Evolutionary conservation across 92 coral and sea anemone species (phyloP), one percentile per base, ranked within the genome.

Genomic region (Epizoanthus illoricatus): DNA sequence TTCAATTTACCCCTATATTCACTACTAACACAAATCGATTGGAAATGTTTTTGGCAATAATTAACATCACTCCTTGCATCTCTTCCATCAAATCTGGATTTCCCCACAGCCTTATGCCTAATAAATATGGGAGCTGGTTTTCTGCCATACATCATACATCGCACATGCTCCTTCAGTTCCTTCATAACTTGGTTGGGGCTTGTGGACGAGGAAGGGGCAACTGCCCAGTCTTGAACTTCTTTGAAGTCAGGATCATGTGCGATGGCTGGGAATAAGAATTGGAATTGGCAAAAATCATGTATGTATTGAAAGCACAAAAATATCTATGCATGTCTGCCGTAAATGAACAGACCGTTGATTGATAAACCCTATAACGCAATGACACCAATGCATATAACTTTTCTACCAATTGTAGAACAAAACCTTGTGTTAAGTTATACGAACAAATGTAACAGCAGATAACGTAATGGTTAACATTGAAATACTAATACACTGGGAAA

Each of bases 151-250:
- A 76, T 83, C 90, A 87, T 84, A 67, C 0, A 83, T 2, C 85
- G 79, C 0, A 87, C 85, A 56, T 49, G 84, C 21, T 87, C 85
- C 58, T 84, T 87, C 55, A 87, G 8, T 11, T 76, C 85, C 3
- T 61, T 71, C 90, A 87, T 83, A 2, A 49, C 65, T 62, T 76
- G 40, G 40, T 24, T 70, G 2, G 69, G 81, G 15, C 43, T 1
- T n/a, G 71, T 40, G 15, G 87, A 83, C 5, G 90, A 83, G 9
- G 87, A 83, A 0, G 90, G 90, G 19, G 87, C 85, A 42, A 79
- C 74, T 33, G 87, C 85, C 90, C 90, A 87, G 47, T 87, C 87
- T 65, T 84, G 85, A 1, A 87, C 90, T 5, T 87, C 90, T 21
- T 39, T 83, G 45, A 87, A 83, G 0, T 87, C 87, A 2, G 20